phyloP scores from a whole-genome alignment of 2,113 vertebrate genomes.

The Lepisosteus osseus region DNA sequence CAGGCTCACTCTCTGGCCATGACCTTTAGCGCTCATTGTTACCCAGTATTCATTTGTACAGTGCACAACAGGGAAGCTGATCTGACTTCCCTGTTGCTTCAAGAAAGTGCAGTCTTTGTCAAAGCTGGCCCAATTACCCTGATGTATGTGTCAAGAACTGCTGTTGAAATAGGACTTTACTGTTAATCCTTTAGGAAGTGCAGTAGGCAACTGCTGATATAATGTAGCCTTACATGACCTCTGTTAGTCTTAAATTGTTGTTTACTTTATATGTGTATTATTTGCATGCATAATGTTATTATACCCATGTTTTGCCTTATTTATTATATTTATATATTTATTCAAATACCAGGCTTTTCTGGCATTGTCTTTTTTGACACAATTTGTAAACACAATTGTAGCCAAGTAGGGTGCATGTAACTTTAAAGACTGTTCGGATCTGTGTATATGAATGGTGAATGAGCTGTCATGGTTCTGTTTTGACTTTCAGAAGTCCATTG shows the following conservation, averaged over 20 bases:
- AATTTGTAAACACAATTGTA: conserved; percentile 26
- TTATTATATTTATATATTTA: conserved; percentile 53
- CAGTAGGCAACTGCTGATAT: conserved; percentile 46
- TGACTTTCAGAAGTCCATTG: conserved; percentile 42
- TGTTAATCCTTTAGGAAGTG: conserved; percentile 26
- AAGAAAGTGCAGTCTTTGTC: conserved; percentile 14
- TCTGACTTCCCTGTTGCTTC: conserved; percentile 14
- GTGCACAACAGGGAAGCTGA: conserved; percentile 30
- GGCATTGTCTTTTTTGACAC: conserved; percentile 29
- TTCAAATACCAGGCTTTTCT: conserved; percentile 41
- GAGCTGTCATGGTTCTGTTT: conserved; percentile 8
- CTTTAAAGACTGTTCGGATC: conserved; percentile 25
- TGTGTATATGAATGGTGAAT: conserved; percentile 42
- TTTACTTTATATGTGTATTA: conserved; percentile 64
- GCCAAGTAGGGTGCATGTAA: conserved; percentile 17
- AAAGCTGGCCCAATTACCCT: neutral
- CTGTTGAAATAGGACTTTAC: conserved; percentile 25
- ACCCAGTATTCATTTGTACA: conserved; percentile 37
- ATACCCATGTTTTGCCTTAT: conserved; percentile 68
- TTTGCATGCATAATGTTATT: conserved; percentile 63
- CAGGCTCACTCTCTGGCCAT: conserved; percentile 30
- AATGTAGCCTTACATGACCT: conserved; percentile 69
- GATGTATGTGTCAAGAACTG: conserved; percentile 15
- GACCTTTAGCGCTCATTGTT: conserved; percentile 50
- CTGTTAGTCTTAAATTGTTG: conserved; percentile 65